Conservation (phyloP, 2,113 vertebrate genomes). For the Pterocles gutturalis region DNA sequence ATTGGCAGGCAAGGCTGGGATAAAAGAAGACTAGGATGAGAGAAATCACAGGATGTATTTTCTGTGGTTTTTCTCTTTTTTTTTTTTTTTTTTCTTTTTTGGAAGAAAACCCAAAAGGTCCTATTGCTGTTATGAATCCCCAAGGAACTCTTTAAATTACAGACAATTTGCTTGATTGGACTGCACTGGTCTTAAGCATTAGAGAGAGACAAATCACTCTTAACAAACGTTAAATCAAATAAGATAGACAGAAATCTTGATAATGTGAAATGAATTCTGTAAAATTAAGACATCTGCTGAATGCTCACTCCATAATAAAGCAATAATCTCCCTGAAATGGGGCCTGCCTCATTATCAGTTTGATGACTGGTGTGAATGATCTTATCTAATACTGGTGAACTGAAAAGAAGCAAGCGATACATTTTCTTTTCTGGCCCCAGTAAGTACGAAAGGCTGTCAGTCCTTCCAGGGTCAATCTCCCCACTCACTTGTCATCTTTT, state of each 20-base stretch:
- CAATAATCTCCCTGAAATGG: slow-evolving; percentile 50
- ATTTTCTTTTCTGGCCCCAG: neutral
- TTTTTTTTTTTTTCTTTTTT: neutral
- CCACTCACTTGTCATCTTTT: neutral
- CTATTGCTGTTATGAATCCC: slow-evolving; percentile 55
- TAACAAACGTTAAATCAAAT: slow-evolving; percentile 73
- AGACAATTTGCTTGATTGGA: slow-evolving; percentile 73
- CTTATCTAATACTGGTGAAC: slow-evolving; percentile 39
- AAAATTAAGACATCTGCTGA: slow-evolving; percentile 66
- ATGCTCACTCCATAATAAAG: slow-evolving; percentile 51
- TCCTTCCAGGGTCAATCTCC: neutral
- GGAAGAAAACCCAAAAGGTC: slow-evolving; percentile 50
- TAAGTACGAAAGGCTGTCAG: neutral
- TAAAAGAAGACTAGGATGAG: slow-evolving; percentile 59
- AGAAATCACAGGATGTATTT: slow-evolving; percentile 64
- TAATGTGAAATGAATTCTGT: slow-evolving; percentile 65
- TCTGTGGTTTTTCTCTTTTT: neutral
- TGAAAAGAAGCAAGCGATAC: neutral
- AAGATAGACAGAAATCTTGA: slow-evolving; percentile 68
- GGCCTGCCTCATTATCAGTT: slow-evolving; percentile 52
- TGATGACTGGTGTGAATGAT: slow-evolving; percentile 34
- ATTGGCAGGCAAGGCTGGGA: slow-evolving; percentile 66
- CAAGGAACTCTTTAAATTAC: slow-evolving; percentile 67
- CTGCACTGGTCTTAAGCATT: slow-evolving; percentile 55
- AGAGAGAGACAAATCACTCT: slow-evolving; percentile 69